Base-by-base conservation (phyloP, 2,888 invertebrate genomes). In the Drosophila hamatofila region DNA sequence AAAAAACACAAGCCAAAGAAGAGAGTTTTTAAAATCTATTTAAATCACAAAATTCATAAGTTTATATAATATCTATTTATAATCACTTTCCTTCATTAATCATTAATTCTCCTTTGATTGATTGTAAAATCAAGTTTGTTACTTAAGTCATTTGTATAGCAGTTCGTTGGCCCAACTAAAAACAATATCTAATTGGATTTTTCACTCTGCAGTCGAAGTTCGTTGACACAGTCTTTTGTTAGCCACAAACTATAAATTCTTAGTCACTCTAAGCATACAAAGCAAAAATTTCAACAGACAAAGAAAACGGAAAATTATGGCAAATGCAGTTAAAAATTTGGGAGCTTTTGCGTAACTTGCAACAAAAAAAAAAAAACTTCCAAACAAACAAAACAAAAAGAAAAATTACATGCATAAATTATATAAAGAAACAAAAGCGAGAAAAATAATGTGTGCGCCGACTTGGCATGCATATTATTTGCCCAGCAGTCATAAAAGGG, bases 401-500 rank as follows among this genome's bases (percentile, higher is more conserved):
- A 37, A 16, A 68, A 66, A 57, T 14, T 60, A 60, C 48, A 72
- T 61, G 27, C 79, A 78, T 75, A 68, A 75, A 68, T 75, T 72
- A 66, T 46, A 9, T 8, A 42, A 39, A 39, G 48, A 60, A 67
- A 37, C 11, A 39, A 54, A 49, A 49, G 33, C 30, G 30, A 64
- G n/a, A 49, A 11, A 54, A 70, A 78, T 46, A 46, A 46, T 46
- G 66, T 75, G 64, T 79, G 63, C 66, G 70, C 35, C 70, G 67
- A 68, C 54, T 66, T 49, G 71, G 49, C 65, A 46, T 69, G 66
- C 54, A 65, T 70, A 60, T 79, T 75, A 66, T 71, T 73, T 78
- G 60, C 35, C 59, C 49, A 54, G n/a, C 46, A 37, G 61, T 41
- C 74, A 71, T 57, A 52, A 83, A 86, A 83, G 83, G 79, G 86